Percentiles rank a stretch among this genome's conserved stretches.
Conservation (phyloP, 1,140 invertebrate species). For the Lepidurus arcticus region DNA sequence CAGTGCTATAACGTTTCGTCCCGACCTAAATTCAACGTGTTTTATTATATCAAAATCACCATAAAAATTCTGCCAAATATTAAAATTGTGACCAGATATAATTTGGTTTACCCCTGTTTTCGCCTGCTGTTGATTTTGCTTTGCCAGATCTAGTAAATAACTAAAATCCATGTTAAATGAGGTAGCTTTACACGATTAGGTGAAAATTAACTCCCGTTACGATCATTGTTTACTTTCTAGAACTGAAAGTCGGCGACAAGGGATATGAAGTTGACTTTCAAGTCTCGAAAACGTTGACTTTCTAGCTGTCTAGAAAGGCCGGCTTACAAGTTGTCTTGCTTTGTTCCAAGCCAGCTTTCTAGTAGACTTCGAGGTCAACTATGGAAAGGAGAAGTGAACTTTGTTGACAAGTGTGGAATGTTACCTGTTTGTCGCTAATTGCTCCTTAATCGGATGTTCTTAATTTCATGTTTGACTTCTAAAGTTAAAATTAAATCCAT, state of each 20-base stretch:
- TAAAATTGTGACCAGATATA: no score
- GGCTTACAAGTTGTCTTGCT: not conserved
- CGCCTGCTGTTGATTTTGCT: slow-evolving; percentile 36
- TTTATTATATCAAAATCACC: no score
- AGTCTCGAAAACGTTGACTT: not conserved
- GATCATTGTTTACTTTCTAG: slow-evolving; percentile 24
- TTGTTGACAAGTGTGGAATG: slow-evolving; percentile 21
- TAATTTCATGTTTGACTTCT: not conserved
- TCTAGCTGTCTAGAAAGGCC: not conserved
- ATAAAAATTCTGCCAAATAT: no score
- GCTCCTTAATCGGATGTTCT: not conserved
- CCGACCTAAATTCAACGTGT: slow-evolving; percentile 40
- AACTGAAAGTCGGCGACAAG: not conserved
- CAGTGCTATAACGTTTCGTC: slow-evolving; percentile 62
- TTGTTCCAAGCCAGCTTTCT: not conserved
- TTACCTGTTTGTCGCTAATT: not conserved
- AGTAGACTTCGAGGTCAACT: not conserved
- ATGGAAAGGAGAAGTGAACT: slow-evolving; percentile 18
- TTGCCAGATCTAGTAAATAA: slow-evolving; percentile 36
- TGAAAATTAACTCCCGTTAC: slow-evolving; percentile 20
- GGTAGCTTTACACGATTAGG: not conserved
- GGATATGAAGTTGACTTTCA: not conserved
- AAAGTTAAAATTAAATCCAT: not conserved
- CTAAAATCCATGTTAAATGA: slow-evolving; percentile 37
- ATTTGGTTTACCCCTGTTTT: slow-evolving; percentile 35